A percentile compares a stretch with the other conserved stretches of the same genome.
These are phyloP conservation scores for Napeogenes inachia DNA, from an alignment of 2,888 invertebrate species.

Conservation along the genomic window DNA sequence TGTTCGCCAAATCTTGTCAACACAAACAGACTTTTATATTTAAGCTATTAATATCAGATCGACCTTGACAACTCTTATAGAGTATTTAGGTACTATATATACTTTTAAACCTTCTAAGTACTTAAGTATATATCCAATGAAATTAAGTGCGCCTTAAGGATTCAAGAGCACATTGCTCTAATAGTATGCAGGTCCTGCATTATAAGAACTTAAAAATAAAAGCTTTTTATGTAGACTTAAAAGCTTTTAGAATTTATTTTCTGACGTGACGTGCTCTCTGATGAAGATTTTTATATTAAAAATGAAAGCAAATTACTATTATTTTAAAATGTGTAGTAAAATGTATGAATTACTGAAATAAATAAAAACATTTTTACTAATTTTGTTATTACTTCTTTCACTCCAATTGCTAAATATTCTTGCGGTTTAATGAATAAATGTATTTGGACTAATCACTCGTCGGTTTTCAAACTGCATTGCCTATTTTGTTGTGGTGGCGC, in stretches of 20 bases:
- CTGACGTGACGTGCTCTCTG: not conserved
- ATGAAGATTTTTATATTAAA: too few species aligned
- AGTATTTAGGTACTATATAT: too few species aligned
- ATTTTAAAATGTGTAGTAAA: too few species aligned
- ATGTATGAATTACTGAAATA: too few species aligned
- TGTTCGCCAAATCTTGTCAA: too few species aligned
- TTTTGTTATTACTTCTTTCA: too few species aligned
- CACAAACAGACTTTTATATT: too few species aligned
- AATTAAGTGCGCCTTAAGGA: not conserved
- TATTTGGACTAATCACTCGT: not conserved
- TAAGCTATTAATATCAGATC: too few species aligned
- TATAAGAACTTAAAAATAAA: not conserved
- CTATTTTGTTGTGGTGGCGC: not conserved
- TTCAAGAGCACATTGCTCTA: not conserved
- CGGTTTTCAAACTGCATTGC: not conserved
- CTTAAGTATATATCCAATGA: not conserved
- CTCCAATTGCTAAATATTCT: too few species aligned
- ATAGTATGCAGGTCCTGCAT: not conserved
- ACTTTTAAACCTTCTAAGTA: not conserved
- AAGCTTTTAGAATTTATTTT: not conserved
- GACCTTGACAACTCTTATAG: too few species aligned
- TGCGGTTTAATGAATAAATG: not conserved
- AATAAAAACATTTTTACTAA: too few species aligned
- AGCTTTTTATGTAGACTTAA: slow-evolving; percentile 1
- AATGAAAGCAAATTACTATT: too few species aligned